Evolutionary conservation across 2,888 invertebrate genomes (phyloP).

Genomic region (Tipula lateralis): DNA sequence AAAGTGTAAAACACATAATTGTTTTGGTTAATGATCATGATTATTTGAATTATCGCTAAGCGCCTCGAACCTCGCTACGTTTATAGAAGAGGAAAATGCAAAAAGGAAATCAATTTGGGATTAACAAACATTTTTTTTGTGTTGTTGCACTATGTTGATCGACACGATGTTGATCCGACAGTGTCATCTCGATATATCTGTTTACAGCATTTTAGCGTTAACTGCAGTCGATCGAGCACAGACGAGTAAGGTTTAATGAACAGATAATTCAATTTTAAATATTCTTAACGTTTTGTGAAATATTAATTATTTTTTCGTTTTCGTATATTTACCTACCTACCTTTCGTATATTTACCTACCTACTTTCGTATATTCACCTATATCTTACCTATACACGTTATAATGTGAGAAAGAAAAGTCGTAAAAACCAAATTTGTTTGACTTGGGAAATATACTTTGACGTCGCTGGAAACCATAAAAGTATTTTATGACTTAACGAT

Average conservation of each 20-base stretch:
- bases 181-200: neutral
- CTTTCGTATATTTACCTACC: neutral
- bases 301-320: neutral
- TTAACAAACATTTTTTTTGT: neutral
- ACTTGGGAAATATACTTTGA: neutral
- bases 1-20: neutral
- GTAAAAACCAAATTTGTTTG: neutral
- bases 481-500: neutral
- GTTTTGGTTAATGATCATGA: constrained; percentile 7
- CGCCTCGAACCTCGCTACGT: no score
- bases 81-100: neutral
- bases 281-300: neutral
- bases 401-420: constrained; percentile 13
- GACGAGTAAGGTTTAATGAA: neutral
- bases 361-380: no score
- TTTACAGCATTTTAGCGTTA: no score
- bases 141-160: neutral
- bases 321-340: neutral
- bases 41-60: neutral
- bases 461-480: neutral
- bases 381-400: no score
- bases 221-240: no score
- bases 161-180: neutral
- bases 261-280: constrained; percentile 24
- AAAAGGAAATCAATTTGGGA: neutral